A percentile compares a stretch with the other conserved stretches of the same genome.
Conservation (phyloP, 2,797 vertebrate species). For the Allobates femoralis region DNA sequence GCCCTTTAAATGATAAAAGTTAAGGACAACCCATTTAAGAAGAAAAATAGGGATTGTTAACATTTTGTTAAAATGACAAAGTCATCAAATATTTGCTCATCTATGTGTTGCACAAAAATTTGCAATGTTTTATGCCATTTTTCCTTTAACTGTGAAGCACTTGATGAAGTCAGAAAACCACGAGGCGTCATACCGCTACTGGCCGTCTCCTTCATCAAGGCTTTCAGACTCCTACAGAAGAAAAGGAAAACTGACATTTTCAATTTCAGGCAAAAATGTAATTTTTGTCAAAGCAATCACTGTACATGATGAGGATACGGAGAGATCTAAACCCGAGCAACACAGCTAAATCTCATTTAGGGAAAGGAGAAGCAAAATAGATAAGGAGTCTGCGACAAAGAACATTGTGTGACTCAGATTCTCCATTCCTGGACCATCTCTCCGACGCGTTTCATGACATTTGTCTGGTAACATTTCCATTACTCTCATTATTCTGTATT, state of each 20-base stretch:
- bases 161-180: background rate
- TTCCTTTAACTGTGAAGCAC: no score
- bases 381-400: conserved; percentile 20
- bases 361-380: background rate
- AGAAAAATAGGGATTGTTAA: no score
- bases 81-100: no score
- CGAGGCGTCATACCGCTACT: background rate
- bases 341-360: conserved; percentile 23
- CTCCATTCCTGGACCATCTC: background rate
- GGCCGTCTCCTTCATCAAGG: background rate
- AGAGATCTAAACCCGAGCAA: conserved; percentile 3
- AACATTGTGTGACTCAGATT: conserved; percentile 36
- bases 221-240: background rate
- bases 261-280: background rate
- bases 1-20: background rate
- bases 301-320: background rate
- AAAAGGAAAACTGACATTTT: conserved; percentile 15
- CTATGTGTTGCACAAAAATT: no score
- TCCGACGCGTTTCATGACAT: conserved; percentile 22
- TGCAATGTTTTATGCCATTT: no score
- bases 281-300: background rate
- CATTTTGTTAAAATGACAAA: no score
- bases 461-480: conserved; percentile 46
- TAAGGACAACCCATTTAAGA: background rate
- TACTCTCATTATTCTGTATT: conserved; percentile 43